These are phyloP conservation scores for Channa argus DNA, from an alignment of 2,113 vertebrate species.

Conservation along the genomic window DNA sequence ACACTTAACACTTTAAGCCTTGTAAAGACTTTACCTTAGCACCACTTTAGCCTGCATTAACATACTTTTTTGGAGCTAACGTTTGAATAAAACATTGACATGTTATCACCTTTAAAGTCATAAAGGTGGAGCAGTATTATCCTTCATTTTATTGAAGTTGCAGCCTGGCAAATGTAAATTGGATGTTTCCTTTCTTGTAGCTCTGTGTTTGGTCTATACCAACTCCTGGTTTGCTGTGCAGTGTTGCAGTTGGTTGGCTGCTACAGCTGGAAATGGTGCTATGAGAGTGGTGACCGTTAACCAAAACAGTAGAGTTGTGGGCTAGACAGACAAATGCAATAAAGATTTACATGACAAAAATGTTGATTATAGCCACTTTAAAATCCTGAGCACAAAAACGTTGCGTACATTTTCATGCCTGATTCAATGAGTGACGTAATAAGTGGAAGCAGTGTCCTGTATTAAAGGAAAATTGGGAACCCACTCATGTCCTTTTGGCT, in stretches of 20 bases:
- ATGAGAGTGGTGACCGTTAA: not conserved
- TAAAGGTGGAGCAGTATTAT: not conserved
- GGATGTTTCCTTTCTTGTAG: not conserved
- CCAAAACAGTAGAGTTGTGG: not conserved
- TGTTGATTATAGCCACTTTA: not conserved
- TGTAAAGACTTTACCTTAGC: no score
- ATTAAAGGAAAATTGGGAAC: not conserved
- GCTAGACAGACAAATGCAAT: not conserved
- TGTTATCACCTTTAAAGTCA: no score
- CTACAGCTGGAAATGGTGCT: not conserved
- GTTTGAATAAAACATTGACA: no score
- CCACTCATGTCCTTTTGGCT: not conserved
- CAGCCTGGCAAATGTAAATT: not conserved
- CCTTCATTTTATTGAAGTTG: not conserved
- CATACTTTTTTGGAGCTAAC: no score
- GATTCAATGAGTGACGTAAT: not conserved
- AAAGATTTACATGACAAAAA: no score
- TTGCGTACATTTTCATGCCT: not conserved
- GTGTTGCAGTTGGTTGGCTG: not conserved
- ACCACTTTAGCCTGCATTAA: no score
- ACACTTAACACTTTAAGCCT: not conserved
- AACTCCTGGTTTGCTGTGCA: not conserved
- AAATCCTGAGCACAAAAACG: not conserved
- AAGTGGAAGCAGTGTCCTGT: not conserved
- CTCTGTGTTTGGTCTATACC: not conserved